Evolutionary conservation across 23 tunicate species (phyloP).

Genomic region (Botrylloides violaceus): DNA sequence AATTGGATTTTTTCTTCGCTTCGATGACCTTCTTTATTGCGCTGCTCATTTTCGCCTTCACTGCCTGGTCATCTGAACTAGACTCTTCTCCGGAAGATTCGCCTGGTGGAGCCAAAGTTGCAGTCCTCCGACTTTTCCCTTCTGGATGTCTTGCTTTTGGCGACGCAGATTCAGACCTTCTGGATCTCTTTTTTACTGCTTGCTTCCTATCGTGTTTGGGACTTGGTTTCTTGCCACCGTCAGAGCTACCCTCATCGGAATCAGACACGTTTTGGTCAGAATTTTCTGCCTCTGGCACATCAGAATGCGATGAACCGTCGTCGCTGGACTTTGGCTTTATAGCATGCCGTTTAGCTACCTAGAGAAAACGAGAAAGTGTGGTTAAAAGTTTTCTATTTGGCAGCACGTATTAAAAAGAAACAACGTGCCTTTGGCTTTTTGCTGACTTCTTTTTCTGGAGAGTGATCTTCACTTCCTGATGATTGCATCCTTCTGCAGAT

Average conservation of each 20-base stretch:
- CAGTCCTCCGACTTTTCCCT: not conserved
- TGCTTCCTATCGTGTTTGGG: not conserved
- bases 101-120: not conserved
- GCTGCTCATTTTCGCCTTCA: not conserved
- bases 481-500: not conserved
- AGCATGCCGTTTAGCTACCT: not conserved
- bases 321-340: not conserved
- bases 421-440: not conserved
- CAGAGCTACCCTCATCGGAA: not conserved
- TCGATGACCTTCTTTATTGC: not conserved
- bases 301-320: not conserved
- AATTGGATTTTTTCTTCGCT: not conserved
- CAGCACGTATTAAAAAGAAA: not conserved
- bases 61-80: not conserved
- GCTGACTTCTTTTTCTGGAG: not conserved
- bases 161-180: not conserved
- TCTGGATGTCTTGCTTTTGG: not conserved
- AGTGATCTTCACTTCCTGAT: not conserved
- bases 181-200: not conserved
- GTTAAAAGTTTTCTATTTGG: too few relatives aligned
- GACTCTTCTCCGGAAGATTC: not conserved
- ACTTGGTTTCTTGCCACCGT: not conserved
- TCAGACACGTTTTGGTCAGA: not conserved
- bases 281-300: not conserved
- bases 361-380: not conserved